phyloP scores from a whole-genome alignment of 2,113 vertebrate species.

The Egretta garzetta region DNA sequence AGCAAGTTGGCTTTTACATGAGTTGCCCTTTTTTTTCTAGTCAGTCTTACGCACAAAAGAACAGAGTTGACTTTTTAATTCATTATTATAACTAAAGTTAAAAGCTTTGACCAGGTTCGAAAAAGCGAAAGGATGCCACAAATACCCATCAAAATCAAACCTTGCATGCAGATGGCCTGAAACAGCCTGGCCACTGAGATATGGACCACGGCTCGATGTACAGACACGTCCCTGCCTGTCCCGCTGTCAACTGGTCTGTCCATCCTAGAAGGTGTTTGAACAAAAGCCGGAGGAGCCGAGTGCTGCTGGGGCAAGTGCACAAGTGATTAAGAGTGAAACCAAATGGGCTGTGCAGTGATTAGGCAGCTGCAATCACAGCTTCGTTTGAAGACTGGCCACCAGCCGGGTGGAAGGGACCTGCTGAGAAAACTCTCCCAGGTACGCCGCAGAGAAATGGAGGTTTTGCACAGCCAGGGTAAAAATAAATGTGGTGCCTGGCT shows the following conservation, averaged over 20 bases:
- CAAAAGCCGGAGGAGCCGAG: not conserved
- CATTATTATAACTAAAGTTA: not conserved
- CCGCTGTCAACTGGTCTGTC: not conserved
- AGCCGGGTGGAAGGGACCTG: not conserved
- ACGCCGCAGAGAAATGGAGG: rapidly evolving
- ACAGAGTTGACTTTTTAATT: not conserved
- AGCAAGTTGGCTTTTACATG: slow-evolving; percentile 39
- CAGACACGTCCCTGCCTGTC: not conserved
- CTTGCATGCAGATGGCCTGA: not conserved
- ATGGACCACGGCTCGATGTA: rapidly evolving
- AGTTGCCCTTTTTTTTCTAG: not conserved
- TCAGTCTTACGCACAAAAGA: not conserved
- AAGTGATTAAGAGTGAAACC: not conserved
- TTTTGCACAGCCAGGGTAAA: not conserved
- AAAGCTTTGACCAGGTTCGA: not conserved
- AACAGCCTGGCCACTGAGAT: not conserved
- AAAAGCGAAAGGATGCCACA: not conserved
- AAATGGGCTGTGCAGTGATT: not conserved
- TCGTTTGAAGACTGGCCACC: not conserved
- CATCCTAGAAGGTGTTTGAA: not conserved
- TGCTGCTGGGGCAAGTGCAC: not conserved
- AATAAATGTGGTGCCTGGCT: not conserved
- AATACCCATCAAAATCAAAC: not conserved
- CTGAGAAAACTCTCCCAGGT: not conserved
- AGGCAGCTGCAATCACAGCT: not conserved